phyloP scores from a whole-genome alignment of 2,113 vertebrate species.

The Vidua macroura region DNA sequence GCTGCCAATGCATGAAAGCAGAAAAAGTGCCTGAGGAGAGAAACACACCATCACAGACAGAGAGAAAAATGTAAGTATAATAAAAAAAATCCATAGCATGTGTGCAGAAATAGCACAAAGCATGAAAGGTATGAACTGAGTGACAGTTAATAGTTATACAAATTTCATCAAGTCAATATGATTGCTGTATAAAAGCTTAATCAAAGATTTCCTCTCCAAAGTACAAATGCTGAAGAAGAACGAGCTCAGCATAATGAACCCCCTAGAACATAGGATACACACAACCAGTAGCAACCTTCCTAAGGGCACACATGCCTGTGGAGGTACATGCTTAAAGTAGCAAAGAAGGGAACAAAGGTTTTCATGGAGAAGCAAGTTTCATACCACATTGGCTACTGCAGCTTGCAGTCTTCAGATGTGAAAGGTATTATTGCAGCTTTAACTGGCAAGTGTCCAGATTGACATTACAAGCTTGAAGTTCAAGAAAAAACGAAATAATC shows the following conservation, averaged over 20 bases:
- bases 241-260: neutral
- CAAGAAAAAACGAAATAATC: neutral
- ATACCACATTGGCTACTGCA: neutral
- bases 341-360: neutral
- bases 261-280: neutral
- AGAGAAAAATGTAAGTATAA: neutral
- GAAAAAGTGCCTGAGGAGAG: neutral
- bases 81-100: neutral
- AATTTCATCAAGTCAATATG: neutral
- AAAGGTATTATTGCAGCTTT: neutral
- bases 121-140: neutral
- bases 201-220: neutral
- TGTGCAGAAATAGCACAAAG: neutral
- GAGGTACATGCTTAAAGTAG: neutral
- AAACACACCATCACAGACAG: slow-evolving; percentile 7
- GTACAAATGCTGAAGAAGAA: neutral
- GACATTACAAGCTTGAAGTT: neutral
- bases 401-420: neutral
- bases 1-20: slow-evolving; percentile 28
- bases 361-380: neutral
- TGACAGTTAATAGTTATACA: neutral
- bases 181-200: neutral
- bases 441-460: neutral
- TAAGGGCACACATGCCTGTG: neutral
- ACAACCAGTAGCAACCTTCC: neutral